Conservation (phyloP, 2,797 vertebrate species). For the Cygnus olor region DNA sequence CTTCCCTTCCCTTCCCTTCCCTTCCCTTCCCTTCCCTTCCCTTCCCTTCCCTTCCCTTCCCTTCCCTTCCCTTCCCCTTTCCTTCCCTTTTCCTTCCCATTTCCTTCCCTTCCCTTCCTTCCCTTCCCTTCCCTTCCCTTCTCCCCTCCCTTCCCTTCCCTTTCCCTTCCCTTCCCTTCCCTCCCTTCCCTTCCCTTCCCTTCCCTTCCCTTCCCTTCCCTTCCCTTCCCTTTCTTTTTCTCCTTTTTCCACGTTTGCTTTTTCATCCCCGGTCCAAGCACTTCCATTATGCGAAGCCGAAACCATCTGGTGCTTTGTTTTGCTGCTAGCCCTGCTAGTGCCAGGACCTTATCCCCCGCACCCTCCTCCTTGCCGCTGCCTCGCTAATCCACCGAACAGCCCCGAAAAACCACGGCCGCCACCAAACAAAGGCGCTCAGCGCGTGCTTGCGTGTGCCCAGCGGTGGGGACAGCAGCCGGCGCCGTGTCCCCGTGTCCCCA, state of each 20-base stretch:
- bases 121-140: too few species aligned
- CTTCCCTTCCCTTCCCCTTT: too few species aligned
- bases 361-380: neutral
- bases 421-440: neutral
- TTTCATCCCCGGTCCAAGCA: neutral
- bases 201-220: too few species aligned
- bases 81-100: too few species aligned
- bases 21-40: too few species aligned
- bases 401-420: neutral
- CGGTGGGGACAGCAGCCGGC: neutral
- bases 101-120: too few species aligned
- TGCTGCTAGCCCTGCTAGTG: neutral
- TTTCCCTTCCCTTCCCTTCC: too few species aligned
- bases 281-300: constrained; percentile 40
- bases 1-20: too few species aligned
- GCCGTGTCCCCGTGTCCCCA: neutral
- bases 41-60: too few species aligned
- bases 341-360: constrained; percentile 46
- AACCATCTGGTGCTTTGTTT: constrained; percentile 65
- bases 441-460: neutral
- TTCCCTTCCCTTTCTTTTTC: neutral
- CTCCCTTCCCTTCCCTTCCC: too few species aligned
- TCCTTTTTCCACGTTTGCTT: neutral
- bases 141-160: too few species aligned
- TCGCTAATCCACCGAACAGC: neutral